Base-by-base conservation (phyloP, 2,888 invertebrate genomes). In the Hoplodrina blanda region DNA sequence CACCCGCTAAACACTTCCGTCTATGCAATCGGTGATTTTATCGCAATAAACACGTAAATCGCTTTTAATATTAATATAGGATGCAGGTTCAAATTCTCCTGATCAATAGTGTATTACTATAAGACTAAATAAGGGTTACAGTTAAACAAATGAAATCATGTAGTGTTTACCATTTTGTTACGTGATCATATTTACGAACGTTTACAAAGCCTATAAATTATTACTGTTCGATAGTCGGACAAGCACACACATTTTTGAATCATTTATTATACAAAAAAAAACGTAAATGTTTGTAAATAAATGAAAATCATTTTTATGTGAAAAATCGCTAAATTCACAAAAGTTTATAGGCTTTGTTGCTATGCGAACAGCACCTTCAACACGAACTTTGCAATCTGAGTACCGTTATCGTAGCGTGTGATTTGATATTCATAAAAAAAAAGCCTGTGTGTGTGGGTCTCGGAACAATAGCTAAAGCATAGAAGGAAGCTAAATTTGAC, bases 41-140 rank as follows among this genome's bases (percentile, higher is more conserved):
- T 55, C 37, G 62, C 72, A 77, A 52, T 65, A 60, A 62, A n/a
- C 41, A 49, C 59, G 44, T 19, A 10, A 55, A 19, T 53, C 52
- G 62, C 66, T 72, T 65, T 52, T 41, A 59, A 25, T 53, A 20
- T 49, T 33, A 55, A 25, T 49, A 20, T 49, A 53, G 20, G 19
- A 62, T 49, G 46, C 46, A 55, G 25, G 60, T 77, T 67, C 17
- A 63, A 63, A 63, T 62, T 71, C 10, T 59, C 33, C 60, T 44
- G 0, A 41, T 62, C 52, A 25, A 52, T 61, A 25, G 57, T 41
- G 61, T 44, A 52, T 60, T 62, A 64, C 30, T 56, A 25, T 61
- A 63, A 56, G 52, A 49, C 25, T 52, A 13, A 49, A 49, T 54
- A 10, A 55, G 1, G 4, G 44, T 63, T 54, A 54, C 69, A 56